Evolutionary conservation across 2,888 invertebrate genomes (phyloP).

Genomic region (Harpagoxenus sublaevis): DNA sequence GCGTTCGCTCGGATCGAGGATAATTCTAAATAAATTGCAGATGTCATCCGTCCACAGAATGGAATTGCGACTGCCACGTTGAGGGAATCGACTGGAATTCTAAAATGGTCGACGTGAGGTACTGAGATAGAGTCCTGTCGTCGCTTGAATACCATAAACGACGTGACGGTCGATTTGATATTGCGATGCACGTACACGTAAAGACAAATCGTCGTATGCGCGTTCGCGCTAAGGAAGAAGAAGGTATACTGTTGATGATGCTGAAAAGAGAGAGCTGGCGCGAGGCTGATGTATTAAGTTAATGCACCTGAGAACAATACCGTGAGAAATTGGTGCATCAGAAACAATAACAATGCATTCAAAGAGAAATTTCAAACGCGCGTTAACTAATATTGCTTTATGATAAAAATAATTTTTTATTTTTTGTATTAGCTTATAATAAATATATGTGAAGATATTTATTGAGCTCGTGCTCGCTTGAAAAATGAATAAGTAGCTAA

Average conservation of each 20-base stretch:
- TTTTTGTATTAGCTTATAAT: not conserved
- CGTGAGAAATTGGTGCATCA: slow-evolving; percentile 16
- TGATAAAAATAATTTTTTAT: not conserved
- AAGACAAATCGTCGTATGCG: slow-evolving; percentile 64
- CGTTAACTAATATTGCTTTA: slow-evolving; percentile 13
- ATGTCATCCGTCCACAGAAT: not conserved
- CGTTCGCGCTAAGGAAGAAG: slow-evolving; percentile 34
- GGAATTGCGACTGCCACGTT: not conserved
- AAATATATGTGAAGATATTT: not conserved
- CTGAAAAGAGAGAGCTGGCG: slow-evolving; percentile 1
- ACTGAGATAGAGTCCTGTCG: slow-evolving; percentile 55
- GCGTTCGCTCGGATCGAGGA: not conserved
- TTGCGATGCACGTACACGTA: slow-evolving; percentile 59
- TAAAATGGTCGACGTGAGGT: slow-evolving; percentile 31
- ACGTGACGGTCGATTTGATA: slow-evolving; percentile 44
- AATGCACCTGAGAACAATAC: slow-evolving; percentile 21
- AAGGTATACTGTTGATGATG: slow-evolving; percentile 16
- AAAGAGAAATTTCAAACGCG: not conserved
- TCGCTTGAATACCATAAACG: slow-evolving; percentile 56
- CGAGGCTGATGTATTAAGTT: not conserved
- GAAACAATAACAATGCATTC: not conserved
- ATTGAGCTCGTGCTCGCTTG: not conserved
- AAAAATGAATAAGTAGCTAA: not conserved
- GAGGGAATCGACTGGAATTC: slow-evolving; percentile 41
- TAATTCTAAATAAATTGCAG: slow-evolving; percentile 33